Base-by-base conservation (phyloP, 2,888 invertebrate genomes). In the Lepidonotus clava region DNA sequence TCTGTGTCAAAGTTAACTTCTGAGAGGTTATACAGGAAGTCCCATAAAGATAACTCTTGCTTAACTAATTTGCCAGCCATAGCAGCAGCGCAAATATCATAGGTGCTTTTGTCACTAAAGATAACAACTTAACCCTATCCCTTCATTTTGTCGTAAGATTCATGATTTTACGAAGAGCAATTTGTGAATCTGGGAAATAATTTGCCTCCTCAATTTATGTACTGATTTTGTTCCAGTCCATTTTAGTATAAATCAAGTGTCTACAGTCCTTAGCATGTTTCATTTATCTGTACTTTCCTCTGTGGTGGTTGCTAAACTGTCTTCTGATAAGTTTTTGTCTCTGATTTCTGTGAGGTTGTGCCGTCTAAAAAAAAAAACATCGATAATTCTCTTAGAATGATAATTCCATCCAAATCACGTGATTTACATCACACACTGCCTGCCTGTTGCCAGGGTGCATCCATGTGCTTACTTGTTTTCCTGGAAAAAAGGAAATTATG, bases 231-330 rank as follows among this genome's bases (percentile, higher is more conserved):
- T n/a, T n/a, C n/a, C n/a, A n/a, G n/a, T 28, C 61, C 24, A n/a
- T 34, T n/a, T 21, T 71, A 71, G 8, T 36, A 38, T 71, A 38
- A 71, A 11, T 1, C 5, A n/a, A 61, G 11, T 71, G 71, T 71
- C 14, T 71, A 36, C 21, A 36, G 18, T 71, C 71, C 5, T 14
- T 11, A 0, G 71, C 71, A 71, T 71, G 71, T 4, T 18, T 71
- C n/a, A 34, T 71, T 71, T 56, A 11, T 18, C 21, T 21, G 28
- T n/a, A 21, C 34, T 34, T 21, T 71, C 36, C 71, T 71, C 71
- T 71, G 36, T 38, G 38, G 71, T 71, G 71, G 36, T 71, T 71
- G 66, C 66, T 32, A 14, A 66, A 5, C 36, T 71, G 71, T 71
- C n/a, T 71, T 71, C 71, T 6, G 5, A 34, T 71, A 21, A 6